A percentile compares a stretch with the other conserved stretches of the same genome.
These are phyloP conservation scores for Ormia ochracea DNA, from an alignment of 2,888 invertebrate genomes.

Conservation along the genomic window DNA sequence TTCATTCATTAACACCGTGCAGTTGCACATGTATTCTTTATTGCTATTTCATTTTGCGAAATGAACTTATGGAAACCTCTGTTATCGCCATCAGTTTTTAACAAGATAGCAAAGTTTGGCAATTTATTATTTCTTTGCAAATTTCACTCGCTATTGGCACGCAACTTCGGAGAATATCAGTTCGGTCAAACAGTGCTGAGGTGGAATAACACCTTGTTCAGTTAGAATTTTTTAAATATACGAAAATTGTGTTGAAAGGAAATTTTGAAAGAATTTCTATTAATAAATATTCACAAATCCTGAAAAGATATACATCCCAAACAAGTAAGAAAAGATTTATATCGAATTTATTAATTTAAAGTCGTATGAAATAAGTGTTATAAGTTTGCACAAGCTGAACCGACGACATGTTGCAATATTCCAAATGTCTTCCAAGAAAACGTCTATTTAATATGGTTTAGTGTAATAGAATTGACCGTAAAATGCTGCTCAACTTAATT, in stretches of 20 bases:
- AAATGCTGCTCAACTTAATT: too few species aligned
- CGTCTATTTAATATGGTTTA: too few species aligned
- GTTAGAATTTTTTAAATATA: background rate
- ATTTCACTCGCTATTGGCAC: conserved; percentile 5
- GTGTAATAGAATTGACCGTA: too few species aligned
- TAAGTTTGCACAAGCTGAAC: too few species aligned
- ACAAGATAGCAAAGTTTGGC: background rate
- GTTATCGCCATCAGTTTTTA: conserved; percentile 2
- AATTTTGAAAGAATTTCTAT: too few species aligned
- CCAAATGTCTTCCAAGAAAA: too few species aligned
- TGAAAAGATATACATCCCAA: background rate
- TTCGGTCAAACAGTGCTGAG: conserved; percentile 9
- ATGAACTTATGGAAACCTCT: conserved; percentile 11
- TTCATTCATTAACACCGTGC: background rate
- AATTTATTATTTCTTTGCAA: conserved; percentile 26
- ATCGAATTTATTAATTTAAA: too few species aligned
- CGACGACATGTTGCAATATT: too few species aligned
- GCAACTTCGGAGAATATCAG: background rate
- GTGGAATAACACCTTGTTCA: background rate
- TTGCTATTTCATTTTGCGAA: background rate
- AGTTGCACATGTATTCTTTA: background rate
- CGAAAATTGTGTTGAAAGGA: background rate
- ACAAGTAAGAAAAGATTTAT: background rate
- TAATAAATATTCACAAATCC: too few species aligned
- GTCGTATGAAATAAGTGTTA: too few species aligned